Percentiles rank a stretch among this genome's conserved stretches.
Conservation (phyloP, 2,113 vertebrate species). For the Amblyornis subalaris region DNA sequence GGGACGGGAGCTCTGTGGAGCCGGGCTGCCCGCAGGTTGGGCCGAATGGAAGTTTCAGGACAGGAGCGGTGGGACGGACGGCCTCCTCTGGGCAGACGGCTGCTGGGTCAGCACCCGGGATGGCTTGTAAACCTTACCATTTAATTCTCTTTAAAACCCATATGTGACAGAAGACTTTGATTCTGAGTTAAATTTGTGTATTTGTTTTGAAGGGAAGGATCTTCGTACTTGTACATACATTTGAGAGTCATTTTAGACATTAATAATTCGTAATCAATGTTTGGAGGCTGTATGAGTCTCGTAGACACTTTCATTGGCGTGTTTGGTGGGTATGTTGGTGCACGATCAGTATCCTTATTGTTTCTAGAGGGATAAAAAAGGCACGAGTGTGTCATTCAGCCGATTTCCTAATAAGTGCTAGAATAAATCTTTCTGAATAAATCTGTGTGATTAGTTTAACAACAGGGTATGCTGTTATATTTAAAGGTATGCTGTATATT, state of each 20-base stretch:
- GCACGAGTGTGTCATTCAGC: not conserved
- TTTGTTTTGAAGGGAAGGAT: not conserved
- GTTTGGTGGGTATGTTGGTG: not conserved
- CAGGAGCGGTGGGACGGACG: accelerated
- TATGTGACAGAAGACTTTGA: accelerated
- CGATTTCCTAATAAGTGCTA: not conserved
- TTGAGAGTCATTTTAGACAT: not conserved
- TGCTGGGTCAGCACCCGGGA: accelerated
- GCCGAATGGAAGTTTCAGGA: not conserved
- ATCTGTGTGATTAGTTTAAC: not conserved
- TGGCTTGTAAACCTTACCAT: accelerated
- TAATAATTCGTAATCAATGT: accelerated
- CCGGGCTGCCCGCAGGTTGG: accelerated
- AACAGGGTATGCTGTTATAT: accelerated
- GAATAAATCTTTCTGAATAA: not conserved
- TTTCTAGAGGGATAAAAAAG: not conserved
- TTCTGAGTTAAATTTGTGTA: not conserved
- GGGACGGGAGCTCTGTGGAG: not conserved
- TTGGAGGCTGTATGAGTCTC: not conserved
- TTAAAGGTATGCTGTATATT: not conserved
- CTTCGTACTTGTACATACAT: accelerated
- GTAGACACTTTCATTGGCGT: accelerated
- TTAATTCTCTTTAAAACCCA: accelerated
- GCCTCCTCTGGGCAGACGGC: accelerated
- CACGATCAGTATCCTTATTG: not conserved